Evolutionary conservation across 2,888 invertebrate species (phyloP).

Genomic region (Chalcosyrphus nemorum): DNA sequence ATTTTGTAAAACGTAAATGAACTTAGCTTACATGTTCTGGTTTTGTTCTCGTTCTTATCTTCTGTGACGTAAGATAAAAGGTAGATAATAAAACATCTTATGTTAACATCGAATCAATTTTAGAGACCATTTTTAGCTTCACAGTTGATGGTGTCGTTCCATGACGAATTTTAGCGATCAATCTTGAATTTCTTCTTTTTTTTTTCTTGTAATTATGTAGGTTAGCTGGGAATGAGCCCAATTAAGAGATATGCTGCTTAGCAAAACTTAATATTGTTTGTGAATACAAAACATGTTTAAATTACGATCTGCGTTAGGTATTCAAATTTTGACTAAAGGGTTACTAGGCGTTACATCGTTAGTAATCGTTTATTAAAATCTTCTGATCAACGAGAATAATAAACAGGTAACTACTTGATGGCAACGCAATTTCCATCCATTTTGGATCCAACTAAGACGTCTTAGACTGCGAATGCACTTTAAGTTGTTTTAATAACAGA

Average conservation of each 20-base stretch:
- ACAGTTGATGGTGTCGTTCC: slow-evolving; percentile 5
- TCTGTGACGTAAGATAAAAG: neutral
- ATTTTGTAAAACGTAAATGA: neutral
- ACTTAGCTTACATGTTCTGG: slow-evolving; percentile 2
- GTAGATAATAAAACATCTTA: neutral
- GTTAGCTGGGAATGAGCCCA: neutral
- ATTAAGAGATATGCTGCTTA: neutral
- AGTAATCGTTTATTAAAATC: too few species aligned
- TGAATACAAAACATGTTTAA: too few species aligned
- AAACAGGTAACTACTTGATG: too few species aligned
- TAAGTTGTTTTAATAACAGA: too few species aligned
- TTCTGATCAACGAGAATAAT: too few species aligned
- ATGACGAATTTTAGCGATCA: slow-evolving; percentile 12
- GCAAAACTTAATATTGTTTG: too few species aligned
- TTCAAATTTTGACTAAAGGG: too few species aligned
- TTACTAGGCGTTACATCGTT: too few species aligned
- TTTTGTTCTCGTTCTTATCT: neutral
- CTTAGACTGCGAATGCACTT: too few species aligned
- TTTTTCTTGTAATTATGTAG: neutral
- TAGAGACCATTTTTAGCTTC: neutral
- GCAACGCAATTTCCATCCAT: too few species aligned
- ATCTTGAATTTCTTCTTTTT: neutral
- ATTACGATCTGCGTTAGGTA: too few species aligned
- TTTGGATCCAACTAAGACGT: too few species aligned
- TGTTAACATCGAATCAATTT: neutral